Percentiles rank a stretch among this genome's conserved stretches.
phyloP scores from a whole-genome alignment of 1,140 invertebrate genomes.

The Drosophila biarmipes region DNA sequence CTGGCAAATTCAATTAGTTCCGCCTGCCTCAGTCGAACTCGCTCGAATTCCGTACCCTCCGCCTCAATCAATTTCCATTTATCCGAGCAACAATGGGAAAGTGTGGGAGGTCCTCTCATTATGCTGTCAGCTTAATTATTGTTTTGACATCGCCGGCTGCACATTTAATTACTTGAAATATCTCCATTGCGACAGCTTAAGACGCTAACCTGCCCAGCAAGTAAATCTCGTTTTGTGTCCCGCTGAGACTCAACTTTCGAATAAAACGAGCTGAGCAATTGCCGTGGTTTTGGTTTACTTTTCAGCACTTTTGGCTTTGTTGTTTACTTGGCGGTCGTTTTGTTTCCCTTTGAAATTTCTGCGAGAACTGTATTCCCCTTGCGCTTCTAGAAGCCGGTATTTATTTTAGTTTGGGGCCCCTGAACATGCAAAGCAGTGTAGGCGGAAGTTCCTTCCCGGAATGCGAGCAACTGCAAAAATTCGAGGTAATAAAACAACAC shows the following conservation, averaged over 20 bases:
- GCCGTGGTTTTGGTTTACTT: constrained; percentile 46
- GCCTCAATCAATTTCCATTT: constrained; percentile 48
- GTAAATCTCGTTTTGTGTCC: constrained; percentile 3
- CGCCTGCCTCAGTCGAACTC: constrained; percentile 15
- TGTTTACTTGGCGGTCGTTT: constrained; percentile 65
- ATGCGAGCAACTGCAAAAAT: constrained; percentile 8
- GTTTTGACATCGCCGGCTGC: constrained; percentile 66
- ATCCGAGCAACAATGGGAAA: constrained; percentile 20
- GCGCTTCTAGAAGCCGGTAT: constrained; percentile 6
- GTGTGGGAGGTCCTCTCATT: constrained; percentile 42
- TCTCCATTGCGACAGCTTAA: constrained; percentile 30
- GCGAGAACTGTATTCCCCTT: constrained; percentile 26
- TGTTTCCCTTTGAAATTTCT: constrained; percentile 56
- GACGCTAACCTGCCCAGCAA: constrained; percentile 10
- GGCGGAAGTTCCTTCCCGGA: constrained; percentile 1
- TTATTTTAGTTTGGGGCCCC: constrained; percentile 28
- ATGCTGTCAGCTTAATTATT: constrained; percentile 75
- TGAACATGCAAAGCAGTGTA: constrained; percentile 12
- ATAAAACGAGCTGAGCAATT: constrained; percentile 36
- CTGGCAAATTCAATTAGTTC: constrained; percentile 51
- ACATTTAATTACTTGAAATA: constrained; percentile 75
- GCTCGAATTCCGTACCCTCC: not conserved
- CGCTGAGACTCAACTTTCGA: constrained; percentile 17
- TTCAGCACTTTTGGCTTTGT: constrained; percentile 29
- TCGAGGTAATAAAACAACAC: constrained; percentile 7